Evolutionary conservation across 2,113 vertebrate species (phyloP).

Genomic region (Meriones unguiculatus): DNA sequence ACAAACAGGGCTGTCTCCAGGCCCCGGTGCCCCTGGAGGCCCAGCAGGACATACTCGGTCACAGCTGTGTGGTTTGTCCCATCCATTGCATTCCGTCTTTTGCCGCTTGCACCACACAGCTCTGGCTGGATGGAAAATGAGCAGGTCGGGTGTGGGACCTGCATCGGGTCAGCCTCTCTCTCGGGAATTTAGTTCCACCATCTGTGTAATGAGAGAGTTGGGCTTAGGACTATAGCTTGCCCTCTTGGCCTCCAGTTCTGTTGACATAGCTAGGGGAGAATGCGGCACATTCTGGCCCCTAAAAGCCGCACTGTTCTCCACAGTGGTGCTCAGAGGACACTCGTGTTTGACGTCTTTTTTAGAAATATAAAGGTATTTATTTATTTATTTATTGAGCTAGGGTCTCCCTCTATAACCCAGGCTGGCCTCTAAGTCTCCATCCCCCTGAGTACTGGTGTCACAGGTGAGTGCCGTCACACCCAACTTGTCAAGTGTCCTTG

Average conservation of each 20-base stretch:
- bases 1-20: slow-evolving; percentile 65
- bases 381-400: not conserved
- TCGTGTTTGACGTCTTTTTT: not conserved
- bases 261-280: not conserved
- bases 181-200: not conserved
- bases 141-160: not conserved
- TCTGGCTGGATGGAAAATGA: not conserved
- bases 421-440: not conserved
- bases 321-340: not conserved
- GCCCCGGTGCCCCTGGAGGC: not conserved
- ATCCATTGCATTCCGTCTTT: slow-evolving; percentile 15
- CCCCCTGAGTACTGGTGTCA: not conserved
- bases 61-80: not conserved
- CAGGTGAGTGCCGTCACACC: not conserved
- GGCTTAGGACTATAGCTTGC: not conserved
- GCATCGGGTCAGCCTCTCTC: not conserved
- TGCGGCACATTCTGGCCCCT: not conserved
- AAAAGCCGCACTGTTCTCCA: not conserved
- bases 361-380: not conserved
- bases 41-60: slow-evolving; percentile 61
- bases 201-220: not conserved
- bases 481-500: not conserved
- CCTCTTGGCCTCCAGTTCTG: not conserved
- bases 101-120: not conserved
- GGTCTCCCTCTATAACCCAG: not conserved